phyloP scores from a whole-genome alignment of 2,888 invertebrate genomes.

The Trachelus tabidus region DNA sequence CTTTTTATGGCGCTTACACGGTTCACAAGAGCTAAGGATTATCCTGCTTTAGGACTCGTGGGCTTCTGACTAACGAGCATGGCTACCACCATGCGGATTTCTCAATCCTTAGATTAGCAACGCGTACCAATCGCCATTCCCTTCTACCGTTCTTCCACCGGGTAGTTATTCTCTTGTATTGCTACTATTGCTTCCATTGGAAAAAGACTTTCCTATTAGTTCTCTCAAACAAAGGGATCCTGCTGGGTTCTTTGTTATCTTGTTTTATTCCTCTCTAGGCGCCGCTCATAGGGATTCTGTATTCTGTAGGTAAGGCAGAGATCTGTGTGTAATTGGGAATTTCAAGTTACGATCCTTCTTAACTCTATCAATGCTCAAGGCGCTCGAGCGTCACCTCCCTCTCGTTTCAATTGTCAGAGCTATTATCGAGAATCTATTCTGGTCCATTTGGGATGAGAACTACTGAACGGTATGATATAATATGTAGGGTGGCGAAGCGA shows the following conservation, averaged over 20 bases:
- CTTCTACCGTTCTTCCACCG: neutral
- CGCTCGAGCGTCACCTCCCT: neutral
- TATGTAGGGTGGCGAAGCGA: conserved; percentile 12
- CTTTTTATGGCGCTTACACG: neutral
- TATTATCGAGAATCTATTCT: neutral
- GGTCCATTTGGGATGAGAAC: conserved; percentile 11
- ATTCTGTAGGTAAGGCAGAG: neutral
- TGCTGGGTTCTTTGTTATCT: neutral
- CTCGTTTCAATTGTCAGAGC: neutral
- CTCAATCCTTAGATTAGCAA: neutral
- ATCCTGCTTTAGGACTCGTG: conserved; percentile 1
- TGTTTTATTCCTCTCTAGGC: neutral
- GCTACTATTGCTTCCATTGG: neutral
- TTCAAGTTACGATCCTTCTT: neutral
- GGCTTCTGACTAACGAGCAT: conserved; percentile 1
- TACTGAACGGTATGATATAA: conserved; percentile 14
- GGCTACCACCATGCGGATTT: neutral
- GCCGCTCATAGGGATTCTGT: neutral
- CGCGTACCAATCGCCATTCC: neutral
- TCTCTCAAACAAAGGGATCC: neutral
- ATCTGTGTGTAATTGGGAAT: neutral
- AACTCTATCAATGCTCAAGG: neutral
- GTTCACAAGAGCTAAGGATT: neutral
- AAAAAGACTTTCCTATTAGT: neutral
- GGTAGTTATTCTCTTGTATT: neutral